phyloP scores from a whole-genome alignment of 2,797 vertebrate species.

The Nyctalus aviator region DNA sequence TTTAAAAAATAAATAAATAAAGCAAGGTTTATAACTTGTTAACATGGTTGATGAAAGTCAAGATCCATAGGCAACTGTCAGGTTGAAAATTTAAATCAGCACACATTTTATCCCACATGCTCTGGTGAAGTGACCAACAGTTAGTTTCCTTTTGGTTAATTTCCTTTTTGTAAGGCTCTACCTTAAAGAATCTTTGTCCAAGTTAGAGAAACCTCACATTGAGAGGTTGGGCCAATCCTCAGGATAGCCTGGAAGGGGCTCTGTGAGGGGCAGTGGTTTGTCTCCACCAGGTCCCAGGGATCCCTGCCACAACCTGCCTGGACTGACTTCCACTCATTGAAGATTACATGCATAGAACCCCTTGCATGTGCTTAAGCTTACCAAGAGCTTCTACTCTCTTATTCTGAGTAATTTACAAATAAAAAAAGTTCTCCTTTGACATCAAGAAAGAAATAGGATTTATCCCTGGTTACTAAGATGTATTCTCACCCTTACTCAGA shows the following conservation, averaged over 20 bases:
- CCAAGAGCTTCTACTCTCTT: background rate
- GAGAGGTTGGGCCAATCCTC: background rate
- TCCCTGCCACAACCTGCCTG: background rate
- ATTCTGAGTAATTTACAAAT: conserved; percentile 10
- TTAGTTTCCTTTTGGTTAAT: background rate
- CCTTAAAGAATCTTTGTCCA: background rate
- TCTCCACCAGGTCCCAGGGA: rapidly evolving
- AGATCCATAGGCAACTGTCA: background rate
- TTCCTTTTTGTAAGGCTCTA: background rate
- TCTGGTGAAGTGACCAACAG: background rate
- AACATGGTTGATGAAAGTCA: background rate
- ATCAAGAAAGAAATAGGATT: conserved; percentile 34
- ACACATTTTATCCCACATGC: background rate
- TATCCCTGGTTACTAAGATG: background rate
- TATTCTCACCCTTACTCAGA: background rate
- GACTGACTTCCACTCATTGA: background rate
- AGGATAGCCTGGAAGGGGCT: background rate
- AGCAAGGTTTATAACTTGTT: background rate
- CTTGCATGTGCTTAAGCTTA: background rate
- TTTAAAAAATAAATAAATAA: background rate
- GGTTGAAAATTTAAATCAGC: conserved; percentile 1
- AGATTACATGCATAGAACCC: background rate
- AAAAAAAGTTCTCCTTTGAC: background rate
- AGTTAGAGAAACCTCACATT: background rate
- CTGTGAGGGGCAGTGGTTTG: background rate